These are phyloP conservation scores for Bufo bufo DNA, from an alignment of 2,113 vertebrate species.

Conservation along the genomic window DNA sequence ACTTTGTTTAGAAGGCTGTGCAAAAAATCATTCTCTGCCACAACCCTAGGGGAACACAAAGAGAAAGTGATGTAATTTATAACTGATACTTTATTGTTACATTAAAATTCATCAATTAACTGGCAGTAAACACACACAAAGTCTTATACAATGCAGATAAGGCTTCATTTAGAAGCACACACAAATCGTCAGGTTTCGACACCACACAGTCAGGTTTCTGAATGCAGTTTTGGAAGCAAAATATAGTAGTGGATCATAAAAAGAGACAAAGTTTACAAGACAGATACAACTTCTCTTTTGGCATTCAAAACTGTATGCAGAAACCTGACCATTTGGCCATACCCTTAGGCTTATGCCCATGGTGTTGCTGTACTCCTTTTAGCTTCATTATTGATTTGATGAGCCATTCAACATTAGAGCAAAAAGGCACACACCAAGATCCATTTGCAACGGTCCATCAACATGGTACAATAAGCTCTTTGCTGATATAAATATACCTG, in stretches of 20 bases:
- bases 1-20: conserved; percentile 90
- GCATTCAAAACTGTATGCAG: no score
- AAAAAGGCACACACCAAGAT: background rate
- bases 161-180: background rate
- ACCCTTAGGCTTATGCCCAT: background rate
- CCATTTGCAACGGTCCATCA: background rate
- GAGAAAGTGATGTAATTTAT: background rate
- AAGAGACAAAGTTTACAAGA: no score
- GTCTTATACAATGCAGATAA: background rate
- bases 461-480: background rate
- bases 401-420: background rate
- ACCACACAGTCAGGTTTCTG: background rate
- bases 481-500: background rate
- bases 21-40: conserved; percentile 91
- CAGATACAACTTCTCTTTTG: no score
- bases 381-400: background rate
- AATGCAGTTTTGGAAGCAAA: no score
- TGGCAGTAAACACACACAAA: background rate
- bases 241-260: no score
- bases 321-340: no score
- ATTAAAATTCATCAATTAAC: conserved; percentile 4
- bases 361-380: background rate
- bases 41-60: conserved; percentile 73
- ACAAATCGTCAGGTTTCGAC: background rate
- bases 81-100: conserved; percentile 15